Conservation (phyloP, 2,888 invertebrate genomes). For the Drosophila ezoana region DNA sequence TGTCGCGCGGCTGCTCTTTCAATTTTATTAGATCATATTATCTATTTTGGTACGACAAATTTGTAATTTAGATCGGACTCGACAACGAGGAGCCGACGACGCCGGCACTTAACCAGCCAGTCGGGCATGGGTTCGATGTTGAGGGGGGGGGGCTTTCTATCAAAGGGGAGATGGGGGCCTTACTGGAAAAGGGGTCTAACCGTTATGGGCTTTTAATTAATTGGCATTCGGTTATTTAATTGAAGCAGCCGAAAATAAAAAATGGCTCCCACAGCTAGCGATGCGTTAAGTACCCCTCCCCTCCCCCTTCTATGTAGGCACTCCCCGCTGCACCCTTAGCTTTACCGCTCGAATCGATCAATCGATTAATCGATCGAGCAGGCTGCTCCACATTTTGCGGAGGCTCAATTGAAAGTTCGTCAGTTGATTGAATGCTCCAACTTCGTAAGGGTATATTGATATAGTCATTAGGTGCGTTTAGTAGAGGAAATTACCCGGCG, state of each 20-base stretch:
- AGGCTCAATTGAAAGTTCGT: conserved; percentile 41
- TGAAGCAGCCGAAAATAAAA: conserved; percentile 52
- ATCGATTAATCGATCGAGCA: conserved; percentile 12
- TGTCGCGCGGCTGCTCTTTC: conserved; percentile 75
- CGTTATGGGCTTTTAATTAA: conserved; percentile 78
- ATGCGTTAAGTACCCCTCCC: conserved; percentile 50
- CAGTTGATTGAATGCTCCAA: conserved; percentile 37
- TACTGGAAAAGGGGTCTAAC: conserved; percentile 27
- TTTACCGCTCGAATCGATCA: not conserved
- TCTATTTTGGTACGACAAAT: conserved; percentile 77
- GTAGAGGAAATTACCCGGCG: too few species aligned
- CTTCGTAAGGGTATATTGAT: not conserved
- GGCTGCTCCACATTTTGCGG: conserved; percentile 26
- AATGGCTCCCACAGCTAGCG: conserved; percentile 42
- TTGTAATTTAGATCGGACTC: conserved; percentile 73
- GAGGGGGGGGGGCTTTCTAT: not conserved
- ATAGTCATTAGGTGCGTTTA: not conserved
- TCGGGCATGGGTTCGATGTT: not conserved
- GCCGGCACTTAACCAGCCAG: conserved; percentile 36
- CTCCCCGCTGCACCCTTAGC: not conserved
- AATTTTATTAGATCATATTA: conserved; percentile 79
- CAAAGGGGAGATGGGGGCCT: not conserved
- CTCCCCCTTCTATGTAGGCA: not conserved
- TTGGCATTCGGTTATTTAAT: conserved; percentile 76
- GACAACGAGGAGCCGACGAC: conserved; percentile 38